These are phyloP conservation scores for Lottia scabra DNA, from an alignment of 2,888 invertebrate genomes.

Conservation along the genomic window DNA sequence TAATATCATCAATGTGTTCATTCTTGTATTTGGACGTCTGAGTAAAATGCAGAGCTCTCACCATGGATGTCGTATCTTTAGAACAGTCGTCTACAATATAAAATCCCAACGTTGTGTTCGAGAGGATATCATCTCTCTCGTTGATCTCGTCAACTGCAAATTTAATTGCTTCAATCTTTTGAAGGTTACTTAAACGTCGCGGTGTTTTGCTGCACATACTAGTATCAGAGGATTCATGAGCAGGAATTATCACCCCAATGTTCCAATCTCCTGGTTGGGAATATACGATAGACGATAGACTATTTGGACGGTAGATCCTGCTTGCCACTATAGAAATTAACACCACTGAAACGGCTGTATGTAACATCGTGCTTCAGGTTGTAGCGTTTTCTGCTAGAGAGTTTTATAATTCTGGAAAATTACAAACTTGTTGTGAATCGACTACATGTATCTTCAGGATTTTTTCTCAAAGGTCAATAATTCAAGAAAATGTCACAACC, in stretches of 20 bases:
- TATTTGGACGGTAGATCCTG: background rate
- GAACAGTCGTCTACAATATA: conserved; percentile 54
- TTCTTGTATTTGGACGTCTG: background rate
- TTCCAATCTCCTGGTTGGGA: conserved; percentile 36
- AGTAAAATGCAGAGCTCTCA: conserved; percentile 46
- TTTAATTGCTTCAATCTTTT: conserved; percentile 48
- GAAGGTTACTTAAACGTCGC: conserved; percentile 40
- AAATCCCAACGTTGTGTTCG: conserved; percentile 44
- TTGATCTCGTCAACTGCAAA: conserved; percentile 50
- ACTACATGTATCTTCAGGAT: no score
- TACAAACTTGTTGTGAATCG: no score
- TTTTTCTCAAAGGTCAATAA: no score
- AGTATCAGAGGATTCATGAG: conserved; percentile 23
- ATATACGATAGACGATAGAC: background rate
- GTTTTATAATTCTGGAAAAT: no score
- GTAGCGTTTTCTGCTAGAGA: no score
- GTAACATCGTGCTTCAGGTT: no score
- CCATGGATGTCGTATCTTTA: conserved; percentile 46
- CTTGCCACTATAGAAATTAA: no score
- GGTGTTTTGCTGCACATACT: conserved; percentile 30
- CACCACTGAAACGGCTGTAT: no score
- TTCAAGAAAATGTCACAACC: no score
- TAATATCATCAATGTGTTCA: background rate
- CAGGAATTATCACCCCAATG: conserved; percentile 43
- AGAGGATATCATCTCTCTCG: conserved; percentile 32